Conservation (phyloP, 1,140 invertebrate species). For the Acyrthosiphon pisum region DNA sequence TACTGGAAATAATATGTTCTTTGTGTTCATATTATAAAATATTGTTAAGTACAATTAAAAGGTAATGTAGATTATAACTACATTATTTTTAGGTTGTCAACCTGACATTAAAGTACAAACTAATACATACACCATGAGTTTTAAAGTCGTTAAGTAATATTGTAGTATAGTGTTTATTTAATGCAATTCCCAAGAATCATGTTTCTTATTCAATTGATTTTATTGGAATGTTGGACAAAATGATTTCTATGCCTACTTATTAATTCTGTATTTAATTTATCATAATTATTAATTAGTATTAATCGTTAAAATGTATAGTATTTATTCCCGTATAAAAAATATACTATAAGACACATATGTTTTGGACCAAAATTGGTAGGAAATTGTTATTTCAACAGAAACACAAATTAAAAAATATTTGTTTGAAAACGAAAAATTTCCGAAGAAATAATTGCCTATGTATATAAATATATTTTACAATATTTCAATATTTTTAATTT, state of each 20-base stretch:
- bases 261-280: constrained; percentile 12
- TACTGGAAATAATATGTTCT: neutral
- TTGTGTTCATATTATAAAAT: neutral
- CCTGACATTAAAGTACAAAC: neutral
- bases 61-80: neutral
- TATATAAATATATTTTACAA: constrained; percentile 7
- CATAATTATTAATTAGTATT: neutral
- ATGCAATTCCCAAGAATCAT: neutral
- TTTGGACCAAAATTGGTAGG: constrained; percentile 15
- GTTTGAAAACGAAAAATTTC: neutral
- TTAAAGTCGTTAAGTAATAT: neutral
- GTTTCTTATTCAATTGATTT: neutral
- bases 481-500: constrained; percentile 4
- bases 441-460: neutral
- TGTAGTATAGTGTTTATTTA: neutral
- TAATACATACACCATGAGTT: neutral
- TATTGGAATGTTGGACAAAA: constrained; percentile 25
- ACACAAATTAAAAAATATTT: neutral
- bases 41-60: constrained; percentile 26
- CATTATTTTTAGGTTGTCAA: neutral
- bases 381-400: constrained; percentile 7
- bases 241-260: neutral
- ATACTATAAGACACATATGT: neutral
- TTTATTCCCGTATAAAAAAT: constrained; percentile 40
- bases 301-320: neutral